Percentiles rank a stretch among this genome's conserved stretches.
Conservation (phyloP, 2,797 vertebrate genomes). For the Fundulus diaphanus region DNA sequence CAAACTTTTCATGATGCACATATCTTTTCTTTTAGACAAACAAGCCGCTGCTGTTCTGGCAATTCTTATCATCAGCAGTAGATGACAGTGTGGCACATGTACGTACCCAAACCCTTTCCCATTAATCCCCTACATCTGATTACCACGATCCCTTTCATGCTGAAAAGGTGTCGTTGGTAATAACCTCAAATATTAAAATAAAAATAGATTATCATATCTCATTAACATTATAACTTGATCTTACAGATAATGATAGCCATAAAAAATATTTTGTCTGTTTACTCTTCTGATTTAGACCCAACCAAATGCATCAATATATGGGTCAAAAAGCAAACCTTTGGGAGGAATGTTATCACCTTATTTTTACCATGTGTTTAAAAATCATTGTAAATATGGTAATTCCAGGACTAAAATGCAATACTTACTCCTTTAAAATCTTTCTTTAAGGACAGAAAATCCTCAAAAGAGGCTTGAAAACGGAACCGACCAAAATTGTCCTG, state of each 20-base stretch:
- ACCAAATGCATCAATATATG: background rate
- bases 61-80: background rate
- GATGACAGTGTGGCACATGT: background rate
- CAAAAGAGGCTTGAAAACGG: conserved; percentile 45
- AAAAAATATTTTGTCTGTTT: background rate
- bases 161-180: background rate
- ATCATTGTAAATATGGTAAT: too few relatives aligned
- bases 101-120: background rate
- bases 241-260: background rate
- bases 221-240: background rate
- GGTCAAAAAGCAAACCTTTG: background rate
- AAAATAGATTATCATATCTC: background rate
- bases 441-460: conserved; percentile 54
- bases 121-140: background rate
- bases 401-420: background rate
- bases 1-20: background rate
- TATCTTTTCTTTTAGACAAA: background rate
- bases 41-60: background rate
- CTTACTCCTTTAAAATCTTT: conserved; percentile 66
- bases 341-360: background rate
- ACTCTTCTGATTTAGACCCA: background rate
- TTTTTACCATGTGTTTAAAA: background rate
- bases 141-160: background rate
- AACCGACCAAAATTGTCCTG: conserved; percentile 59
- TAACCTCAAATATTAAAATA: background rate